phyloP scores from a whole-genome alignment of 2,888 invertebrate genomes.

The Limnephilus rhombicus region DNA sequence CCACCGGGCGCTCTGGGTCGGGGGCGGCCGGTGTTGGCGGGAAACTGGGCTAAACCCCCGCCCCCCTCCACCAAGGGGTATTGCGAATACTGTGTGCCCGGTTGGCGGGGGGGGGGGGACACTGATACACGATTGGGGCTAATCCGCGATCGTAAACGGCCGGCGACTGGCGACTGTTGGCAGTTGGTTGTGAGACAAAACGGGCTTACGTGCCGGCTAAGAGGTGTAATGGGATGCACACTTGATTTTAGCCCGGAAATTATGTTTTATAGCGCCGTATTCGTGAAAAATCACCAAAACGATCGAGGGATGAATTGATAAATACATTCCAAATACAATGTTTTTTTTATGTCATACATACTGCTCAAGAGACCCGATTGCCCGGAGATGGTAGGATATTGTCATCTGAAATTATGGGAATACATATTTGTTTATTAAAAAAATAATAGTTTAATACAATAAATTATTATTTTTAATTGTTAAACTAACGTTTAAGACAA shows the following conservation, averaged over 20 bases:
- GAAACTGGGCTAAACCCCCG: neutral
- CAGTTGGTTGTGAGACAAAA: neutral
- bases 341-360: neutral
- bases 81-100: neutral
- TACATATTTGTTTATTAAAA: no score
- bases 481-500: no score
- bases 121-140: neutral
- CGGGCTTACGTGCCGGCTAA: neutral
- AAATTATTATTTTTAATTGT: no score
- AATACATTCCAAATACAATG: neutral
- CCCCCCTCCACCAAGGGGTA: neutral
- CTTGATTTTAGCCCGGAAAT: neutral
- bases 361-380: no score
- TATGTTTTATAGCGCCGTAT: neutral
- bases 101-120: neutral
- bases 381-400: no score
- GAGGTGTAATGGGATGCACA: neutral
- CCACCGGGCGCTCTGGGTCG: neutral
- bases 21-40: neutral
- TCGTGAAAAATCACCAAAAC: neutral
- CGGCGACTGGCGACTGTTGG: neutral
- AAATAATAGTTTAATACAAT: no score
- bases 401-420: no score
- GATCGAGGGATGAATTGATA: neutral
- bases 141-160: constrained; percentile 22